phyloP scores from a whole-genome alignment of 2,888 invertebrate species.

The Tridacna crocea region DNA sequence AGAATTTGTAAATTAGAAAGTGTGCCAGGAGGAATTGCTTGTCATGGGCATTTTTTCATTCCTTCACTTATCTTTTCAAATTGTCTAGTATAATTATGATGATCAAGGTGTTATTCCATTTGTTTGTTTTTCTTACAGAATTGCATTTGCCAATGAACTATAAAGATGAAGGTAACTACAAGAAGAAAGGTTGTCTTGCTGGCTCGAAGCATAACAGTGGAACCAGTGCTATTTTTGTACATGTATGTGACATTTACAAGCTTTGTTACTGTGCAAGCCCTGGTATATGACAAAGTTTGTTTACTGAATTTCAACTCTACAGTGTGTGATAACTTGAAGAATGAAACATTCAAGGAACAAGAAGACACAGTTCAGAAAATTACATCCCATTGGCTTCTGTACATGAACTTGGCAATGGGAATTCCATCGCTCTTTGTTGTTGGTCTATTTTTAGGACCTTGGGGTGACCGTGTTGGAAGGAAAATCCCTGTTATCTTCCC shows the following conservation, averaged over 20 bases:
- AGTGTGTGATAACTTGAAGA: constrained; percentile 68
- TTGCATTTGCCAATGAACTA: neutral
- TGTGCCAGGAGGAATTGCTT: too few relatives aligned
- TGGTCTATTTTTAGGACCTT: constrained; percentile 81
- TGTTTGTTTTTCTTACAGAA: too few relatives aligned
- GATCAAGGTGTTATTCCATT: too few relatives aligned
- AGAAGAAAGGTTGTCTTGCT: neutral
- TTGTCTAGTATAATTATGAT: too few relatives aligned
- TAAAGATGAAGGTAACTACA: constrained; percentile 6
- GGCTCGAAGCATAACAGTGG: constrained; percentile 88
- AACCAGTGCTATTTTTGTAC: constrained; percentile 94
- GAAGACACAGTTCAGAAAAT: constrained; percentile 79
- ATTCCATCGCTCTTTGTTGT: constrained; percentile 79
- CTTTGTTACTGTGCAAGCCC: constrained; percentile 83
- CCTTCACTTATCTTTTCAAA: too few relatives aligned
- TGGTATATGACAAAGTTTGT: constrained; percentile 84
- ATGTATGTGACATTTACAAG: constrained; percentile 90
- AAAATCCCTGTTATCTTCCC: constrained; percentile 84
- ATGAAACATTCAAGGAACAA: constrained; percentile 64
- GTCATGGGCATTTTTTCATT: too few relatives aligned
- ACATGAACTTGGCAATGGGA: constrained; percentile 80
- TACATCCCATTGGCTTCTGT: constrained; percentile 82
- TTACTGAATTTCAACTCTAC: constrained; percentile 61
- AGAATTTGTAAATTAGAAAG: too few relatives aligned
- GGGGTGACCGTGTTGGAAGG: constrained; percentile 84